Evolutionary conservation across 2,888 invertebrate genomes (phyloP), one percentile per base, ranked within the genome.

Genomic region (Drosophila kuntzei): DNA sequence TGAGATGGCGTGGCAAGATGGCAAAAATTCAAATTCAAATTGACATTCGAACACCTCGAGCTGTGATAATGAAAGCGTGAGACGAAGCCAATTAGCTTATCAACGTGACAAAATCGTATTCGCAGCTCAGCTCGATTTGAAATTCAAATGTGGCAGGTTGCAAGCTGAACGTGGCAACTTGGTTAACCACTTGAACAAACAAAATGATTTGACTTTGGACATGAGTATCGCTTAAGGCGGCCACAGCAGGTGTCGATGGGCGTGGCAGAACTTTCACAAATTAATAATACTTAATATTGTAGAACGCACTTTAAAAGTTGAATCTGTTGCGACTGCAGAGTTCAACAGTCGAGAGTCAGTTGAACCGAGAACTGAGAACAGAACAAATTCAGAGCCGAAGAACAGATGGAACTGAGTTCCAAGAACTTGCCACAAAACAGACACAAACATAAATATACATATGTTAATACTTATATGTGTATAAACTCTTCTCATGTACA

Each of bases 221-320:
- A 18, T 18, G 39, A 11, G 36, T 53, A 22, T 27, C 39, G 44
- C 36, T 12, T 43, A 50, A 16, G 37, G 69, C 53, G 36, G 16
- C 50, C 54, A 65, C 47, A 71, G 82, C 79, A 86, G 88, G 87
- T 82, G 83, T 41, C 36, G 22, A 58, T 68, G 59, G 86, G 75
- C 89, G 80, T 77, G 84, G 62, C 89, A 67, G 76, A 89, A 87
- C 84, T 89, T 85, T 85, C 84, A 80, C 89, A 85, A 89, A 89
- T 87, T 89, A 84, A 89, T 85, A 89, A 73, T 53, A 80, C 82
- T 76, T 65, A 67, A 81, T 57, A 47, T 68, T 62, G 63, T 58
- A 69, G 77, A 71, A 71, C 49, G 36, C 53, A 59, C 59, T 39
- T n/a, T n/a, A n/a, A n/a, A n/a, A n/a, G n/a, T n/a, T n/a, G n/a